These are phyloP conservation scores for Chrysolina americana DNA, from an alignment of 2,888 invertebrate species.

Conservation along the genomic window DNA sequence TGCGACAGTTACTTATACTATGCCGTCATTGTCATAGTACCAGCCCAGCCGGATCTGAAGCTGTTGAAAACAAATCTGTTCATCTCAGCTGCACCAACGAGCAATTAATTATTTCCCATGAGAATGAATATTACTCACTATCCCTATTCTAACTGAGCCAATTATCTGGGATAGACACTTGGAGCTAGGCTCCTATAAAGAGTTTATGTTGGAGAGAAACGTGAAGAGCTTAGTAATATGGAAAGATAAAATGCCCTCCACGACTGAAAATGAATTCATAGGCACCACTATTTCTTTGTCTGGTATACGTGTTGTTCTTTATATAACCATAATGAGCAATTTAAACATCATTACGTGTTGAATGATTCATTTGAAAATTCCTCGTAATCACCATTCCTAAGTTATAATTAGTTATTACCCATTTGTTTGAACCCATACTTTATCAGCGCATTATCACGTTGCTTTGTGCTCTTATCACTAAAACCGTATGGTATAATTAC, in stretches of 20 bases:
- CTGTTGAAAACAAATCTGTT: no score
- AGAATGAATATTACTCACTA: no score
- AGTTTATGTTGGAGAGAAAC: no score
- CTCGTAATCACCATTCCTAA: conserved; percentile 24
- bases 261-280: not conserved
- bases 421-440: conserved; percentile 34
- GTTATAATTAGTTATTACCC: conserved; percentile 33
- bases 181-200: no score
- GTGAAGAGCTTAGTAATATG: no score
- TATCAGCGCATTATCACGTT: conserved; percentile 36
- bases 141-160: no score
- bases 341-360: conserved; percentile 29
- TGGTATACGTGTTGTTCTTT: not conserved
- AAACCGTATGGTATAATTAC: conserved; percentile 25
- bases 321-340: conserved; percentile 20
- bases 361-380: conserved; percentile 34
- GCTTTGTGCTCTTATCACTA: conserved; percentile 25
- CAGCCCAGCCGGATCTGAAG: no score
- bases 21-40: no score
- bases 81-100: no score
- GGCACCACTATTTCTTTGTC: not conserved
- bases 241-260: not conserved
- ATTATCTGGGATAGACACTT: no score
- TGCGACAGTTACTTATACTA: no score
- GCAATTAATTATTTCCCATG: no score